Conservation (phyloP, 2,888 invertebrate genomes). For the Onchidella celtica region DNA sequence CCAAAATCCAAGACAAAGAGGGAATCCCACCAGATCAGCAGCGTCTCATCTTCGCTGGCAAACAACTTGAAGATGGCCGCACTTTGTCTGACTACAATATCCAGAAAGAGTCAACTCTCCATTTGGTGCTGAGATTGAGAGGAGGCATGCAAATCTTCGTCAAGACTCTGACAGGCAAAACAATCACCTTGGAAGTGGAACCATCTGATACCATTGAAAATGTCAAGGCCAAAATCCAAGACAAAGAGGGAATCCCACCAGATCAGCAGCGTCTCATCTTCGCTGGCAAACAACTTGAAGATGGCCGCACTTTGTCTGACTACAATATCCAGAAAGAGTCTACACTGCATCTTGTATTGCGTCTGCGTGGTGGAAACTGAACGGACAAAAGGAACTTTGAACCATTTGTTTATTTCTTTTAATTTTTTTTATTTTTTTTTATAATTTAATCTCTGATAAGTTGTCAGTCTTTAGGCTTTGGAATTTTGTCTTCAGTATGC, state of each 20-base stretch:
- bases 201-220: conserved; percentile 49
- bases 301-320: conserved; percentile 94
- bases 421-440: not conserved
- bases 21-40: conserved; percentile 87
- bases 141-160: conserved; percentile 77
- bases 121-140: conserved; percentile 83
- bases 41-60: conserved; percentile 95
- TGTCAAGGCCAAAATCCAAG: conserved; percentile 51
- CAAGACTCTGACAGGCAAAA: conserved; percentile 65
- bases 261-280: conserved; percentile 95
- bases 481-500: too few relatives aligned
- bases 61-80: conserved; percentile 96
- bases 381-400: not conserved
- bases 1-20: conserved; percentile 55
- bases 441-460: too few relatives aligned
- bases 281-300: conserved; percentile 97
- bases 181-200: conserved; percentile 75
- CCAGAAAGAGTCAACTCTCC: conserved; percentile 95
- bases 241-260: conserved; percentile 65
- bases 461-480: too few relatives aligned
- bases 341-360: conserved; percentile 89
- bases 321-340: conserved; percentile 97
- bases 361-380: conserved; percentile 32
- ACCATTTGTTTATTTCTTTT: not conserved
- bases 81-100: conserved; percentile 96